Evolutionary conservation across 2,888 invertebrate species (phyloP).

Genomic region (Drosophila borealis): DNA sequence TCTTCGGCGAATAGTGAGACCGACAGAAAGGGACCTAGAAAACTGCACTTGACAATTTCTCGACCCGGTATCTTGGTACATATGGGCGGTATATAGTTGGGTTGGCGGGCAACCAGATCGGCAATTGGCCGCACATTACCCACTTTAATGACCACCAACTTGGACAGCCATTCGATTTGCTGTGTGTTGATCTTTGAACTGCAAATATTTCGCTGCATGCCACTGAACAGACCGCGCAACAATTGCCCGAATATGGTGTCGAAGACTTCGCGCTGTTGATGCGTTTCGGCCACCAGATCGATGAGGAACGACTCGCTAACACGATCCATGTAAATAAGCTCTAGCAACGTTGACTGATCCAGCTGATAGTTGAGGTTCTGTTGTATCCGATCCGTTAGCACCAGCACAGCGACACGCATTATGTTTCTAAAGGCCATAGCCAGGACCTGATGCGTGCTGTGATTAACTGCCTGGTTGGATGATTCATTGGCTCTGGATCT

Average conservation of each 20-base stretch:
- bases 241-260: conserved; percentile 82
- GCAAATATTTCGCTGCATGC: conserved; percentile 84
- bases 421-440: conserved; percentile 61
- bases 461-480: neutral
- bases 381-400: conserved; percentile 80
- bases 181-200: conserved; percentile 86
- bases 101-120: conserved; percentile 87
- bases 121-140: conserved; percentile 92
- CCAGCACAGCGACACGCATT: conserved; percentile 75
- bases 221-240: conserved; percentile 82
- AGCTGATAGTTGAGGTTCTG: conserved; percentile 75
- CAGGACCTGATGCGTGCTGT: conserved; percentile 39
- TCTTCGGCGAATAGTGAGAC: conserved; percentile 97
- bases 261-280: conserved; percentile 83
- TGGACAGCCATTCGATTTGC: conserved; percentile 90
- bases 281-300: conserved; percentile 86
- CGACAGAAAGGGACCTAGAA: conserved; percentile 95
- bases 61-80: conserved; percentile 92
- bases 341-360: conserved; percentile 86
- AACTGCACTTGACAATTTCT: conserved; percentile 93
- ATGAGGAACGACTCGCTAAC: conserved; percentile 88
- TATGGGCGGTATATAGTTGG: conserved; percentile 90
- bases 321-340: conserved; percentile 87
- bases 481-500: neutral
- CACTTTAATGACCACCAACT: conserved; percentile 92